Percentiles rank a stretch among this genome's conserved stretches.
Conservation (phyloP, 1,140 invertebrate species). For the Paracyclopina nana region DNA sequence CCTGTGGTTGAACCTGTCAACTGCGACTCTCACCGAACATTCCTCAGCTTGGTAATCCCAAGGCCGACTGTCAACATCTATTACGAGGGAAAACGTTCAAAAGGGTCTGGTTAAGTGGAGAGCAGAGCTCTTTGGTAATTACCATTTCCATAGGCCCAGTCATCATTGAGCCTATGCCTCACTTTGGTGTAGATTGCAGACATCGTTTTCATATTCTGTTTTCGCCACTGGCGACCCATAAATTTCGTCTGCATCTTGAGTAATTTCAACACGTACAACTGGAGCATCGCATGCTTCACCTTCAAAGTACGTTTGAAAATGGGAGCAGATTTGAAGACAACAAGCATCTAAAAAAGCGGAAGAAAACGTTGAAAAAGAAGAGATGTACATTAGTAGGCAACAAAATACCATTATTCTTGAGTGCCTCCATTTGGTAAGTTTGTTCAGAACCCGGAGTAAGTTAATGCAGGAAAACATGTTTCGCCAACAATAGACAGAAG, state of each 20-base stretch:
- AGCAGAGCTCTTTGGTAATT: constrained; percentile 19
- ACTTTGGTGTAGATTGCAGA: constrained; percentile 97
- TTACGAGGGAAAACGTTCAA: not conserved
- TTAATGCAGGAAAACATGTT: constrained; percentile 98
- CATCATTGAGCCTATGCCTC: constrained; percentile 70
- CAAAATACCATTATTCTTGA: constrained; percentile 75
- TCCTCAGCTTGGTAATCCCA: constrained; percentile 99
- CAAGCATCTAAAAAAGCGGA: constrained; percentile 54
- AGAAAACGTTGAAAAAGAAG: not conserved
- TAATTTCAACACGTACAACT: constrained; percentile 90
- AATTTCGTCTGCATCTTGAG: constrained; percentile 99
- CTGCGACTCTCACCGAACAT: constrained; percentile 57
- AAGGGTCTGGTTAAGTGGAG: not conserved
- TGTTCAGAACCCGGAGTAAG: constrained; percentile 86
- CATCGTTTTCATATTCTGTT: constrained; percentile 98
- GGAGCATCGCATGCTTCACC: constrained; percentile 83
- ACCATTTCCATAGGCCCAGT: constrained; percentile 98
- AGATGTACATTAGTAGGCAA: not conserved
- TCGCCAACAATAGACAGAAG: constrained; percentile 76
- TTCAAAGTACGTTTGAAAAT: constrained; percentile 91
- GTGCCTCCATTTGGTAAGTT: constrained; percentile 98
- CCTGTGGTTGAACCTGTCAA: constrained; percentile 4
- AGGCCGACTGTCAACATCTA: constrained; percentile 82
- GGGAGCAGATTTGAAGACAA: constrained; percentile 97
- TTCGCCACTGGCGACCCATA: constrained; percentile 93